These are phyloP conservation scores for Siniperca scherzeri DNA, from an alignment of 2,797 vertebrate genomes.

Conservation along the genomic window DNA sequence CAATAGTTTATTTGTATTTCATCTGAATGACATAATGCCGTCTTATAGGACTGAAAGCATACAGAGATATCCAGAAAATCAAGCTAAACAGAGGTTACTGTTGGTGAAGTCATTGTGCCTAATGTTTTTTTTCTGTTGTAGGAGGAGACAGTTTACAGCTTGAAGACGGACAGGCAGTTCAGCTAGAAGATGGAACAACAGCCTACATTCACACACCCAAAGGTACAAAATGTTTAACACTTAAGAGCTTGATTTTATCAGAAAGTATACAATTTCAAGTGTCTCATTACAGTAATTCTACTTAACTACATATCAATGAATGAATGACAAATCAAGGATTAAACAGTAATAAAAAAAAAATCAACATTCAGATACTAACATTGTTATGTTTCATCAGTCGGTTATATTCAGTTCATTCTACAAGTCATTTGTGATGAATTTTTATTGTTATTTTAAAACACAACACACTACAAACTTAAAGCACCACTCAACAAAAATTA, in stretches of 20 bases:
- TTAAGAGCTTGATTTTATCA: neutral
- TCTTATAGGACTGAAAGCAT: neutral
- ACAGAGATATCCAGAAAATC: neutral
- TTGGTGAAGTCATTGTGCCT: neutral
- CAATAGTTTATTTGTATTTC: neutral
- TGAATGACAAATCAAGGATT: neutral
- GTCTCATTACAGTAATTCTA: neutral
- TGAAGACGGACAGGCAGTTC: conserved; percentile 98
- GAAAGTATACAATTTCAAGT: neutral
- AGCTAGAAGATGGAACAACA: conserved; percentile 97
- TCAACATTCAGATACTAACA: neutral
- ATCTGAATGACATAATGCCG: neutral
- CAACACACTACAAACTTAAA: neutral
- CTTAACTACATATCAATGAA: neutral
- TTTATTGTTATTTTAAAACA: neutral
- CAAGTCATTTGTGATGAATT: conserved; percentile 1
- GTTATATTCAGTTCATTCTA: neutral
- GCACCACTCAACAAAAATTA: neutral
- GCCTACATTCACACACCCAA: conserved; percentile 98
- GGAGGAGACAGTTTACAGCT: conserved; percentile 93
- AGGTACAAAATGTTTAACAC: conserved; percentile 82
- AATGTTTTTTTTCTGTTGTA: conserved; percentile 52
- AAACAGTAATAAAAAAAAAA: neutral
- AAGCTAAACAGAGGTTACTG: neutral
- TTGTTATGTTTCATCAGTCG: neutral